Base-by-base conservation (phyloP, 92 coral and sea anemone species). In the Siderastrea siderea region DNA sequence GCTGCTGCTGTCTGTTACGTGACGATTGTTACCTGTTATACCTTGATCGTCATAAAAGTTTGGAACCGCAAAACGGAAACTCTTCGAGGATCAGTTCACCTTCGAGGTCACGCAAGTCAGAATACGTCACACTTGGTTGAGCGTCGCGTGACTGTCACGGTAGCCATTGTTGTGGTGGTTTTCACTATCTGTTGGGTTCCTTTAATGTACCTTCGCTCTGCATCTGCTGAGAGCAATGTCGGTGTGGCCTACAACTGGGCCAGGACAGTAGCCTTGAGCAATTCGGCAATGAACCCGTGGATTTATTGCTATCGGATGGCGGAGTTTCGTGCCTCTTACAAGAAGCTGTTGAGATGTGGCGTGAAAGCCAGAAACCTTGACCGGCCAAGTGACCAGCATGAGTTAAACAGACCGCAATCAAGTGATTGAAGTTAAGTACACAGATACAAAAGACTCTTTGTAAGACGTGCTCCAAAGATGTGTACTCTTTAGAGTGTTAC, bases 171-270 rank as follows among this genome's bases (percentile, higher is more conserved):
- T 53, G 94, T 95, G 71, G 72, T 82, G 1, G 90, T 95, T 3
- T 93, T 93, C 82, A 91, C 93, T 0, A 47, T 95, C 3, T 81
- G 87, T 47, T 95, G 98, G 98, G 71, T 93, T 54, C 98, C 98
- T 0, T 78, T 95, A 13, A 83, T 95, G 71, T 79, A 80, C 44
- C 70, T 95, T 81, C 91, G 98, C 43, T 78, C 91, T 59, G 75
- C 43, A 57, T 66, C 78, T 58, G 95, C 95, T 8, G 88, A 90
- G 47, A 65, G 78, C 13, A 89, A 92, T 63, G 84, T 86, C 26
- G 96, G 96, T 13, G 82, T 88, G 15, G 95, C 92, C 0, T 95
- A 95, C 79, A 95, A 93, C 89, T 95, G 98, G 98, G 98, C 96
- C 47, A 90, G 98, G 3, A 92, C 98, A 1, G 77, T 95, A 2